Percentiles rank a stretch among this genome's conserved stretches.
Conservation (phyloP, 2,888 invertebrate species). For the Abrostola tripartita region DNA sequence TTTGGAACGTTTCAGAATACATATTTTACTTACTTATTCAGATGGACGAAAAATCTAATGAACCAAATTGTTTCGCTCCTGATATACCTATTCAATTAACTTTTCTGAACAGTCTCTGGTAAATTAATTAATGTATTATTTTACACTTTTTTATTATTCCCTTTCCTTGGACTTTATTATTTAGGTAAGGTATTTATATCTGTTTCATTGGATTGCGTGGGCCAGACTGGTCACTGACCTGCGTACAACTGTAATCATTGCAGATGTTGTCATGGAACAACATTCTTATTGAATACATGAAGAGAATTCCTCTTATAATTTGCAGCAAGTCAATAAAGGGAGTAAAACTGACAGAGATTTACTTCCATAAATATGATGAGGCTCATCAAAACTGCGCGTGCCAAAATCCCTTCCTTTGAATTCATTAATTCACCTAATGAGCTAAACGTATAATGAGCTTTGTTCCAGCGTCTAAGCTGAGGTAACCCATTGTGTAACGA, state of each 20-base stretch:
- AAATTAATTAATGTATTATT: not conserved
- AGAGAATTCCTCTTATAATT: slow-evolving; percentile 1
- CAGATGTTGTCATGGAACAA: not conserved
- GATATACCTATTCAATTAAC: slow-evolving; percentile 15
- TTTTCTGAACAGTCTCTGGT: not conserved
- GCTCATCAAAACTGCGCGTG: slow-evolving; percentile 63
- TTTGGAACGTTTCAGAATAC: slow-evolving; percentile 8
- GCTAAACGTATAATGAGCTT: slow-evolving; percentile 78
- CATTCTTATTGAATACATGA: not conserved
- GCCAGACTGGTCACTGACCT: not conserved
- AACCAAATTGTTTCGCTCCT: slow-evolving; percentile 12
- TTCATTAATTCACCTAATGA: slow-evolving; percentile 82
- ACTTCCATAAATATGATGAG: slow-evolving; percentile 70
- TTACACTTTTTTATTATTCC: slow-evolving; percentile 1
- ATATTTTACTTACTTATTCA: slow-evolving; percentile 7
- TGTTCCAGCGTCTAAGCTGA: slow-evolving; percentile 70
- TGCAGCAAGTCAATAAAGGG: slow-evolving; percentile 11
- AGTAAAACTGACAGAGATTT: slow-evolving; percentile 26
- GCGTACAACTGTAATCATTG: not conserved
- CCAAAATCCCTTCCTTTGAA: slow-evolving; percentile 72
- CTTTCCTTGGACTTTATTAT: not conserved
- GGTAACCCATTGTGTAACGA: slow-evolving; percentile 71
- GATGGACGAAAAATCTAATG: slow-evolving; percentile 2
- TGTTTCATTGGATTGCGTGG: not conserved
- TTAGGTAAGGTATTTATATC: not conserved